phyloP scores from a whole-genome alignment of 2,888 invertebrate genomes.

The Drosophila prolongata region DNA sequence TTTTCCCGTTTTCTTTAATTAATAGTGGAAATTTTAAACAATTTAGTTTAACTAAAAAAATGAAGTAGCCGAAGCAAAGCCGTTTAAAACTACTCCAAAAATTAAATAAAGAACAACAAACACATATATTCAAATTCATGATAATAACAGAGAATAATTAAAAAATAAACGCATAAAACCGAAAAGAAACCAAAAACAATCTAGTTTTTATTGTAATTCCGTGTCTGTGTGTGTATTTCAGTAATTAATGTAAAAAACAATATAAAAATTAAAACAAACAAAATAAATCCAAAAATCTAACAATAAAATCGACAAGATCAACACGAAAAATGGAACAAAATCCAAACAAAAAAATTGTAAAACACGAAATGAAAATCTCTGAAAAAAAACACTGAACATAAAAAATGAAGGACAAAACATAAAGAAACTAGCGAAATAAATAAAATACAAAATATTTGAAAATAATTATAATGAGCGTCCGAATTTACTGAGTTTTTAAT shows the following conservation, averaged over 20 bases:
- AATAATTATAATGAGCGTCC: constrained; percentile 26
- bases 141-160: constrained; percentile 54
- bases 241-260: constrained; percentile 69
- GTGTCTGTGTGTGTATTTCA: constrained; percentile 82
- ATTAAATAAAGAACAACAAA: constrained; percentile 22
- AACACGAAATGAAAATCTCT: constrained; percentile 57
- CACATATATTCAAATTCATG: constrained; percentile 64
- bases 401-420: constrained; percentile 58
- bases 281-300: constrained; percentile 42
- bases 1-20: constrained; percentile 32
- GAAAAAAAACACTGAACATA: constrained; percentile 64
- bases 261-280: constrained; percentile 38
- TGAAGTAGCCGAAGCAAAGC: constrained; percentile 30
- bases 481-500: neutral
- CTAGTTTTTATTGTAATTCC: constrained; percentile 80
- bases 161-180: constrained; percentile 23
- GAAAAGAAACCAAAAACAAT: constrained; percentile 51
- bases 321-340: constrained; percentile 38
- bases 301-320: constrained; percentile 42
- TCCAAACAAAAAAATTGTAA: constrained; percentile 53
- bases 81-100: constrained; percentile 34
- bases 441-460: constrained; percentile 76
- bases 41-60: constrained; percentile 70
- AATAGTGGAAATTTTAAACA: constrained; percentile 67
- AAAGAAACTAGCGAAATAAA: constrained; percentile 78